Evolutionary conservation across 2,888 invertebrate genomes (phyloP), one percentile per base, ranked within the genome.

Genomic region (Caenorhabditis sulstoni): DNA sequence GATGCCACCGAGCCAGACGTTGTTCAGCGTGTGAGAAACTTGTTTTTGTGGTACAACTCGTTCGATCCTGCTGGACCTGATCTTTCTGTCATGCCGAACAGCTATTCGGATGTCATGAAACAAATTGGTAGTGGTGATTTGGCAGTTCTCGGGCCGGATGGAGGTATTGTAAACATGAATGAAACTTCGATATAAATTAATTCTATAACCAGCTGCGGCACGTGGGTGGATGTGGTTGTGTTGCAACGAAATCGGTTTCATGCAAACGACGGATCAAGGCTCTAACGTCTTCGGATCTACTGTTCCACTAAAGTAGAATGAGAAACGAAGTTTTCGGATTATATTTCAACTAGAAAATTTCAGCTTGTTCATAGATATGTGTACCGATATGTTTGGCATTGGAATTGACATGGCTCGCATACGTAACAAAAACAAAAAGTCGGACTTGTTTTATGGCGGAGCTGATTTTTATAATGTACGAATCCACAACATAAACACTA

Each of bases 151-250:
- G 75, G 68, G 11, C 47, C 49, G 29, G 77, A 78, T 47, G 81
- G 81, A 55, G 62, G 73, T 78, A 29, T 29, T 29, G 29, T 29
- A 5, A 29, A 29, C 3, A 29, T 7, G 7, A 29, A 5, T 29
- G 7, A 29, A 29, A 29, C 7, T 7, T 5, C 7, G 29, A 29
- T n/a, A 41, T 20, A 39, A 8, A 11, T 11, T 11, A 22, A 16
- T 70, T 57, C 29, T 9, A 20, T 35, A 61, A 66, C 44, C 47
- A 80, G 82, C 70, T 0, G 75, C 82, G n/a, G 71, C 74, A 16
- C 62, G 80, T 18, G 83, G 86, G n/a, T 86, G 86, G 86, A 84
- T 83, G 84, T 86, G 86, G 87, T 57, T 87, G 52, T 86, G 86
- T 67, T 87, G 87, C 66, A 87, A 87, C 52, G 87, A 87, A 49